Percentiles rank a stretch among this genome's conserved stretches.
Conservation (phyloP, 2,797 vertebrate species). For the Pogoniulus pusillus region DNA sequence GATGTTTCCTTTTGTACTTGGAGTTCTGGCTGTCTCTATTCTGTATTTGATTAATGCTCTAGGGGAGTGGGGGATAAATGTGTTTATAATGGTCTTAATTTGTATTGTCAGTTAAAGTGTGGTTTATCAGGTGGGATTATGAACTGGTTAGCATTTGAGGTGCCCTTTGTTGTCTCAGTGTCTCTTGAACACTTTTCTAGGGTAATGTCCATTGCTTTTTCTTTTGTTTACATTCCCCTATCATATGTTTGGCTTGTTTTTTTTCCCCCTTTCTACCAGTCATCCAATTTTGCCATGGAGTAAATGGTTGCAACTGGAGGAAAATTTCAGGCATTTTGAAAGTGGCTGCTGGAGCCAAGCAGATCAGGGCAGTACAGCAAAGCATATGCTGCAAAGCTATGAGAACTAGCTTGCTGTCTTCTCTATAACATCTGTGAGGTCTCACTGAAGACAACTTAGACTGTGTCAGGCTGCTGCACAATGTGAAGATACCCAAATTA, state of each 20-base stretch:
- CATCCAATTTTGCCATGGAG: neutral
- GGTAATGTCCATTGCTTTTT: neutral
- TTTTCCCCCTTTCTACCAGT: neutral
- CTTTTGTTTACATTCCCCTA: neutral
- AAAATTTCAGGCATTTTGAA: slow-evolving; percentile 1
- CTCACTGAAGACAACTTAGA: neutral
- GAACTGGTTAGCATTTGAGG: neutral
- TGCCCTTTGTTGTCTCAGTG: neutral
- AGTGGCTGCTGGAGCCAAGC: slow-evolving; percentile 3
- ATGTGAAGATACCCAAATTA: neutral
- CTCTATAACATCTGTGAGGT: neutral
- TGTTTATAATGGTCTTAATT: neutral
- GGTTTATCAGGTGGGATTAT: neutral
- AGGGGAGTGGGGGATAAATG: neutral
- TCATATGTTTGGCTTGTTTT: neutral
- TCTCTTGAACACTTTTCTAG: neutral
- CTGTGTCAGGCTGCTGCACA: neutral
- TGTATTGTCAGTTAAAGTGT: neutral
- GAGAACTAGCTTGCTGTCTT: neutral
- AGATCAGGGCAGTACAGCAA: neutral
- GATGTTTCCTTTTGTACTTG: slow-evolving; percentile 13
- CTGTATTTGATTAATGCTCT: neutral
- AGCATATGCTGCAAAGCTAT: neutral
- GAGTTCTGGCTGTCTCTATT: slow-evolving; percentile 18
- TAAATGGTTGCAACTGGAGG: neutral